A percentile compares a stretch with the other conserved stretches of the same genome.
Conservation (phyloP, 2,888 invertebrate genomes). For the Acanthoscelides obtectus region DNA sequence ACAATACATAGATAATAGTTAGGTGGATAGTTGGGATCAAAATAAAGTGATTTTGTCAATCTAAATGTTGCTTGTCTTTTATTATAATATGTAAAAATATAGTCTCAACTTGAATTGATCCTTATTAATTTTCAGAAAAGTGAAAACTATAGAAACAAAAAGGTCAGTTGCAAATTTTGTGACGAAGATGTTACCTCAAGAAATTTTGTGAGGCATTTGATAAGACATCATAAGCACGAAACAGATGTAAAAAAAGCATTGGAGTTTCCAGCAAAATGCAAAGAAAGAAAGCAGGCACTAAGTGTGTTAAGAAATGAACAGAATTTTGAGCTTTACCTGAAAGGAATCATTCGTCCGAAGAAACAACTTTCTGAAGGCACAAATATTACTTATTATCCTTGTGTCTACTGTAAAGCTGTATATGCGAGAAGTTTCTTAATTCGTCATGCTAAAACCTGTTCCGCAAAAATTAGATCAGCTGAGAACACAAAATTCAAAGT, state of each 20-base stretch:
- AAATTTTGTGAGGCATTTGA: conserved; percentile 20
- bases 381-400: conserved; percentile 10
- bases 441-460: too few relatives aligned
- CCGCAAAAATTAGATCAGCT: too few relatives aligned
- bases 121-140: not conserved
- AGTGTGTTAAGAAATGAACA: conserved; percentile 12
- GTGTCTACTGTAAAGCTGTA: conserved; percentile 4
- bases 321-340: conserved; percentile 20
- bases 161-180: conserved; percentile 18
- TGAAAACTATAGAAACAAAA: conserved; percentile 15
- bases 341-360: conserved; percentile 13
- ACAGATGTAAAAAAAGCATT: conserved; percentile 3
- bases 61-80: too few relatives aligned
- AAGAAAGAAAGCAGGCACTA: not conserved
- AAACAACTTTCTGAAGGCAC: conserved; percentile 4
- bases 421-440: too few relatives aligned
- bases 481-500: conserved; percentile 10
- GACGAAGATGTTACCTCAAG: conserved; percentile 15
- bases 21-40: too few relatives aligned
- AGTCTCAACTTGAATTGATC: too few relatives aligned
- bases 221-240: conserved; percentile 13
- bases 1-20: too few relatives aligned
- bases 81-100: too few relatives aligned
- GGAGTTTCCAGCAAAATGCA: too few relatives aligned
- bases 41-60: too few relatives aligned